These are phyloP conservation scores for Gymnobelideus leadbeateri DNA, from an alignment of 2,113 vertebrate species.

Conservation along the genomic window DNA sequence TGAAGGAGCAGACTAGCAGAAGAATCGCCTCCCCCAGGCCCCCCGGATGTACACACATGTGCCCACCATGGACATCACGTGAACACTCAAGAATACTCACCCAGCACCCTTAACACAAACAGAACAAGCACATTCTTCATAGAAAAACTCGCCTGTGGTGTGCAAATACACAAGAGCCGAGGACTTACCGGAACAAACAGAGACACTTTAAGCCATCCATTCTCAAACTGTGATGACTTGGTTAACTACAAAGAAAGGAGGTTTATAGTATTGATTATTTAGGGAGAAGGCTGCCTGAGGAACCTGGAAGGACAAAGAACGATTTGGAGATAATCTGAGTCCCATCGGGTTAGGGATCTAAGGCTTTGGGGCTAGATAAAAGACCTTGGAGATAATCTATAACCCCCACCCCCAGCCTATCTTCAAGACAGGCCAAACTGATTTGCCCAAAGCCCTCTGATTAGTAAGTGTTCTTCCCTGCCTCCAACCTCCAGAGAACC, in stretches of 20 bases:
- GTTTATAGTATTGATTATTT: neutral
- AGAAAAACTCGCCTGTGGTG: neutral
- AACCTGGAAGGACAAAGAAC: neutral
- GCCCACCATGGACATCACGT: neutral
- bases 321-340: neutral
- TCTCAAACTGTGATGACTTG: neutral
- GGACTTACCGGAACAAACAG: neutral
- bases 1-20: neutral
- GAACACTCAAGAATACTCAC: neutral
- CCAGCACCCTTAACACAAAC: neutral
- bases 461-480: neutral
- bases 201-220: neutral
- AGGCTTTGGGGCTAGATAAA: neutral
- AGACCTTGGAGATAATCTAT: neutral
- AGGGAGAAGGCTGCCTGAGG: neutral
- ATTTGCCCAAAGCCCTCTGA: neutral
- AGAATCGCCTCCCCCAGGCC: neutral
- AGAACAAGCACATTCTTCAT: neutral
- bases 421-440: neutral
- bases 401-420: neutral
- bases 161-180: neutral
- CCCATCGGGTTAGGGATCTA: neutral
- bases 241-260: neutral
- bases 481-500: neutral
- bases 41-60: neutral